Conservation (phyloP, 2,113 vertebrate species). For the Gopherus evgoodei region DNA sequence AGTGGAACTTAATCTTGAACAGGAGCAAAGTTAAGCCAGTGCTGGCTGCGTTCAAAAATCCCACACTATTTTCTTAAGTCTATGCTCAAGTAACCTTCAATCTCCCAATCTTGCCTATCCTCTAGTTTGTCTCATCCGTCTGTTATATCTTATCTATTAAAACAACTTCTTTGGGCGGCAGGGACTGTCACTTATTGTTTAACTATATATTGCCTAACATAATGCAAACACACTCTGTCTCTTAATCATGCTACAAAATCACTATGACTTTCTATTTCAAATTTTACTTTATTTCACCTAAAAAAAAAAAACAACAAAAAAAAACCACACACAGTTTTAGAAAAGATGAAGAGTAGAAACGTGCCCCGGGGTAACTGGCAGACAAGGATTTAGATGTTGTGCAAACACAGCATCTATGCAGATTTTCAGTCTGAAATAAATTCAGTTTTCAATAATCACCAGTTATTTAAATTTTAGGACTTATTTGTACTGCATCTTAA, state of each 20-base stretch:
- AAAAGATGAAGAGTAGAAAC: background rate
- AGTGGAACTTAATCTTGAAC: background rate
- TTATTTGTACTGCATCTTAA: no score
- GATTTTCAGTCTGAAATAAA: no score
- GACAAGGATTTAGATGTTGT: background rate
- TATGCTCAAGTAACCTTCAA: background rate
- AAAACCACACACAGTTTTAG: background rate
- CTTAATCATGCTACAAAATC: background rate
- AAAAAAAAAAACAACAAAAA: background rate
- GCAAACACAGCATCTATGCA: background rate
- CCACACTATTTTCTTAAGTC: background rate
- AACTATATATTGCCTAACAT: background rate
- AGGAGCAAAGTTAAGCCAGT: background rate
- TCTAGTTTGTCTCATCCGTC: background rate
- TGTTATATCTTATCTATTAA: background rate
- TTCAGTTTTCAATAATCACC: no score
- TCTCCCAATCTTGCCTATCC: background rate
- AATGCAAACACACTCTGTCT: background rate
- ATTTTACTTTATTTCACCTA: background rate
- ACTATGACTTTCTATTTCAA: background rate
- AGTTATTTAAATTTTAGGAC: no score
- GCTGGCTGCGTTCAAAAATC: background rate
- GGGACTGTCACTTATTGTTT: background rate
- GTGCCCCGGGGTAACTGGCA: background rate
- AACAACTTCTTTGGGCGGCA: background rate